These are phyloP conservation scores for Caloenas nicobarica DNA, from an alignment of 2,113 vertebrate species.

Conservation along the genomic window DNA sequence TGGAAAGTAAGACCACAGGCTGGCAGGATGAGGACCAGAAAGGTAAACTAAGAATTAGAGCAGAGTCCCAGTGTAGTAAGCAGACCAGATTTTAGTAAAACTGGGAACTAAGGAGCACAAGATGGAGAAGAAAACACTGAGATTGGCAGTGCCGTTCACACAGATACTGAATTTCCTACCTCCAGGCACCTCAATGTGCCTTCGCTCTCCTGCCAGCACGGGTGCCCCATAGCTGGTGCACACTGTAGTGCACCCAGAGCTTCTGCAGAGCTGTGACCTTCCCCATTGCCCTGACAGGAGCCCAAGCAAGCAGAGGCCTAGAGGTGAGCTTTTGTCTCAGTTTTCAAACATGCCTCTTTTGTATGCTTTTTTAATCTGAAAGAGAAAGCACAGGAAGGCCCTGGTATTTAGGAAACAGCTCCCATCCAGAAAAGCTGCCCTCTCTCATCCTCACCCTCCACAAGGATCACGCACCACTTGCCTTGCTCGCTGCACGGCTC, in stretches of 20 bases:
- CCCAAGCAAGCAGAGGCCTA: neutral
- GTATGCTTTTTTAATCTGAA: neutral
- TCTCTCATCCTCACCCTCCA: neutral
- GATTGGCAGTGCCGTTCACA: neutral
- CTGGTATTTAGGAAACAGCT: neutral
- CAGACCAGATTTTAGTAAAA: neutral
- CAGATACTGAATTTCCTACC: neutral
- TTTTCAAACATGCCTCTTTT: neutral
- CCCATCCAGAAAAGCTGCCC: neutral
- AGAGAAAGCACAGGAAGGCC: neutral
- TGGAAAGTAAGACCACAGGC: neutral
- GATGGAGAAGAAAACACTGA: neutral
- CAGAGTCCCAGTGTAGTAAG: neutral
- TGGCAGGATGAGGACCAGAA: neutral
- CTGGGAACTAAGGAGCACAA: neutral
- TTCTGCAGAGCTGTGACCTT: neutral
- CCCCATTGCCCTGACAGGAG: neutral
- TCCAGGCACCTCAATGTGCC: neutral
- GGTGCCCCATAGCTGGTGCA: neutral
- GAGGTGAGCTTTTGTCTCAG: neutral
- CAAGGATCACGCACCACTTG: neutral
- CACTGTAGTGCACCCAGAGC: neutral
- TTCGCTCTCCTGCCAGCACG: neutral
- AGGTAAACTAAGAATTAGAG: neutral
- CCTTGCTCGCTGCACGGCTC: neutral